Conservation (phyloP, 1,140 invertebrate species). For the Trichomalopsis sarcophagae region DNA sequence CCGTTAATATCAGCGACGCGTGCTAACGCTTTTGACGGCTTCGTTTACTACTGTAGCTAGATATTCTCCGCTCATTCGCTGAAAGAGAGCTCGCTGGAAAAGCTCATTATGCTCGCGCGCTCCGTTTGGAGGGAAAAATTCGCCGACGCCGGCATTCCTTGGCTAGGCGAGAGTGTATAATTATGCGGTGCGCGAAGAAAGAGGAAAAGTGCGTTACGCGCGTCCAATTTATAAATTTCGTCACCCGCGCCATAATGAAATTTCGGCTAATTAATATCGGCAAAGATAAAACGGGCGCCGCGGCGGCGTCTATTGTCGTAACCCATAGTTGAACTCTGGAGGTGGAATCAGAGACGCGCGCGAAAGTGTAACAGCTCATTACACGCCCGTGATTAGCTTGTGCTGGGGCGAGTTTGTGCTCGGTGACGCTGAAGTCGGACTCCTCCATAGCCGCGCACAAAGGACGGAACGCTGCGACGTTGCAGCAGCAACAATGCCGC, state of each 20-base stretch:
- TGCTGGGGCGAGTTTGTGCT: too few relatives aligned
- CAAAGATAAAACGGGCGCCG: too few relatives aligned
- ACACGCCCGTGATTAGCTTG: too few relatives aligned
- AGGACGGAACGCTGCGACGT: not conserved
- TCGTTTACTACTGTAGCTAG: conserved; percentile 22
- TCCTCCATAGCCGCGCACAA: not conserved
- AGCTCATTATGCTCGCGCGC: not conserved
- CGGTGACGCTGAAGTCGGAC: too few relatives aligned
- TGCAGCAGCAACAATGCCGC: conserved; percentile 1
- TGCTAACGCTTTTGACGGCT: conserved; percentile 28
- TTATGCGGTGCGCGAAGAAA: not conserved
- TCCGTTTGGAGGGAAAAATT: not conserved
- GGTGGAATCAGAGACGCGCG: too few relatives aligned
- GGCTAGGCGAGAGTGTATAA: not conserved
- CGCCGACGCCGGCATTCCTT: not conserved
- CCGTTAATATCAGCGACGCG: conserved; percentile 20
- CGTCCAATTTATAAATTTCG: not conserved
- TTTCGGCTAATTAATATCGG: not conserved
- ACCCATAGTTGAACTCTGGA: too few relatives aligned
- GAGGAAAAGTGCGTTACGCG: not conserved
- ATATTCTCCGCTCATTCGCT: not conserved
- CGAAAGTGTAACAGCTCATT: too few relatives aligned
- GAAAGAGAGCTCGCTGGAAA: not conserved
- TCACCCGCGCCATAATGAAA: not conserved
- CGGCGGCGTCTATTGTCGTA: too few relatives aligned